Evolutionary conservation across 2,888 invertebrate genomes (phyloP).

Genomic region (Diadegma fenestrale): DNA sequence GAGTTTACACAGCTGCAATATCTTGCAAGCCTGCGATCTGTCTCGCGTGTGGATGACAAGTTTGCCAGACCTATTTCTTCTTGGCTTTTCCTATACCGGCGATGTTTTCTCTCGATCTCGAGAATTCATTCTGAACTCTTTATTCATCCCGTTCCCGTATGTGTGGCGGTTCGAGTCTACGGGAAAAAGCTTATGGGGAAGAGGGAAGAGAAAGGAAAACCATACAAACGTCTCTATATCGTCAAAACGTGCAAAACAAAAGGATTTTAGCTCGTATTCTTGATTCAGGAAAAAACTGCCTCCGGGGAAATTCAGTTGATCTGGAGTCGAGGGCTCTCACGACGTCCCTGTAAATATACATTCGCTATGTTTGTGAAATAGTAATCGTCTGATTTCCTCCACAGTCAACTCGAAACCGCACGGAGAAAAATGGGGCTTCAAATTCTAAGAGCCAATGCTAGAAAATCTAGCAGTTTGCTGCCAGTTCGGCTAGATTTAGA

Average conservation of each 20-base stretch:
- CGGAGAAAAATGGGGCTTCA: too few relatives aligned
- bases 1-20: conserved; percentile 48
- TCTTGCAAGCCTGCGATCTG: conserved; percentile 36
- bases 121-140: conserved; percentile 35
- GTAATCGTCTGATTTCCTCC: conserved; percentile 43
- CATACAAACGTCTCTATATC: conserved; percentile 47
- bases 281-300: conserved; percentile 39
- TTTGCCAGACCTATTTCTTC: conserved; percentile 49
- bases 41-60: conserved; percentile 31
- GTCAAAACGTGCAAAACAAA: conserved; percentile 55
- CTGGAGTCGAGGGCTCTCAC: conserved; percentile 12
- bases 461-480: too few relatives aligned
- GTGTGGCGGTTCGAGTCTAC: not conserved
- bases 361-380: conserved; percentile 13
- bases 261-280: conserved; percentile 53
- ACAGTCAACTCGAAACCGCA: not conserved
- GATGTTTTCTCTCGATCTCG: conserved; percentile 49
- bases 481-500: too few relatives aligned
- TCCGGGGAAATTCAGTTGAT: conserved; percentile 61
- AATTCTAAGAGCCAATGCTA: too few relatives aligned
- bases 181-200: conserved; percentile 22
- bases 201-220: conserved; percentile 37
- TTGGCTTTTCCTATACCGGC: conserved; percentile 25
- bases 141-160: not conserved
- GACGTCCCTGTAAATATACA: not conserved